These are phyloP conservation scores for Campylomormyrus tamandua DNA, from an alignment of 2,113 vertebrate species.

Conservation along the genomic window DNA sequence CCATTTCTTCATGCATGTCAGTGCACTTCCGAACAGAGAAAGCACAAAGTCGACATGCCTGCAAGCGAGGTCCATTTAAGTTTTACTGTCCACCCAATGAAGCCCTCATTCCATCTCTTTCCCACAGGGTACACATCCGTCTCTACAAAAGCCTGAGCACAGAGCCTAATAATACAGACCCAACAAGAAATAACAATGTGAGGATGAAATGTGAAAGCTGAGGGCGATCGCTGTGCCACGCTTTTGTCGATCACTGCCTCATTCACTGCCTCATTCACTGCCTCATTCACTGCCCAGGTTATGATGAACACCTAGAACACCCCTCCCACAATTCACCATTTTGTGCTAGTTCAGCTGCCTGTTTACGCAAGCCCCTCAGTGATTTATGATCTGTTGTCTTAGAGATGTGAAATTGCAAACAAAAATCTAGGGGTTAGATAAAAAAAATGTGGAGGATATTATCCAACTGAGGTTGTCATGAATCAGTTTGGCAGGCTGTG, in stretches of 20 bases:
- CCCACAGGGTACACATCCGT: background rate
- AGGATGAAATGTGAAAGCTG: background rate
- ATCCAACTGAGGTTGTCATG: background rate
- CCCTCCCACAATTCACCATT: background rate
- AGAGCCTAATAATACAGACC: background rate
- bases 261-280: background rate
- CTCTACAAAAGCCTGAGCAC: background rate
- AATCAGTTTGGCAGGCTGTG: background rate
- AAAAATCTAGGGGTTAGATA: background rate
- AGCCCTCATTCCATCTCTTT: background rate
- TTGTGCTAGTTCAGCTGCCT: background rate
- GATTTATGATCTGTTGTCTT: background rate
- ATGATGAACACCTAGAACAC: background rate
- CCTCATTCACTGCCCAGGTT: background rate
- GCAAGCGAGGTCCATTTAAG: background rate
- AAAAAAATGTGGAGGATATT: background rate
- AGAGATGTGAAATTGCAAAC: background rate
- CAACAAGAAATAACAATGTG: constrained; percentile 5
- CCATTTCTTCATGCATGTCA: background rate
- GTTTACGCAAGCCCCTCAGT: background rate
- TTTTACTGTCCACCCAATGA: background rate
- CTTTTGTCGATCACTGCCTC: background rate
- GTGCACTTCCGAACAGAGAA: background rate
- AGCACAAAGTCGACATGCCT: background rate
- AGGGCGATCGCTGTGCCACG: background rate